Conservation (phyloP, 2,113 vertebrate genomes). For the Ptyas mucosa region DNA sequence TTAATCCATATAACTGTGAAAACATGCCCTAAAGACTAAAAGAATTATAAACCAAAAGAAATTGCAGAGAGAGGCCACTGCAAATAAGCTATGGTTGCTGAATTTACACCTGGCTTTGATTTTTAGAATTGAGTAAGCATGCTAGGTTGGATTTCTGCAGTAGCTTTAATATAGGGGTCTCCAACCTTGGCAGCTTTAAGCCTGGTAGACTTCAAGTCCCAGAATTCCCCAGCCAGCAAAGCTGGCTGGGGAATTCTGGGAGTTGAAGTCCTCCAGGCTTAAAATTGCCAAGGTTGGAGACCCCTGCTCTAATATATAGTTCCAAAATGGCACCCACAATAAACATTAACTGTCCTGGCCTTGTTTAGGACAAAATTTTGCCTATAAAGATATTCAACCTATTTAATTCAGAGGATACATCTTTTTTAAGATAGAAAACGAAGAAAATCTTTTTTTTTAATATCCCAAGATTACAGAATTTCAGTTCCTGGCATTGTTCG, state of each 20-base stretch:
- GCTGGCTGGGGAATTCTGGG: too few relatives aligned
- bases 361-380: not conserved
- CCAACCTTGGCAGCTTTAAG: too few relatives aligned
- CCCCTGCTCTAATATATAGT: not conserved
- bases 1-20: not conserved
- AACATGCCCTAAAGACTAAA: not conserved
- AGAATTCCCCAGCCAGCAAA: too few relatives aligned
- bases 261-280: too few relatives aligned
- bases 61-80: not conserved
- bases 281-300: too few relatives aligned
- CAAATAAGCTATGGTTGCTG: not conserved
- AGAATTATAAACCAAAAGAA: not conserved
- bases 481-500: not conserved
- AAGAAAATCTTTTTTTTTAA: not conserved
- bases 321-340: not conserved
- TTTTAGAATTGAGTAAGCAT: not conserved
- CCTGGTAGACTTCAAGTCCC: too few relatives aligned
- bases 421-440: not conserved
- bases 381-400: not conserved
- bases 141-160: not conserved
- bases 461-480: not conserved
- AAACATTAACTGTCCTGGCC: not conserved
- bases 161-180: not conserved
- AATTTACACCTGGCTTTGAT: not conserved
- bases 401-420: not conserved